Conservation (phyloP, 2,888 invertebrate species). For the Acrobasis consociella region DNA sequence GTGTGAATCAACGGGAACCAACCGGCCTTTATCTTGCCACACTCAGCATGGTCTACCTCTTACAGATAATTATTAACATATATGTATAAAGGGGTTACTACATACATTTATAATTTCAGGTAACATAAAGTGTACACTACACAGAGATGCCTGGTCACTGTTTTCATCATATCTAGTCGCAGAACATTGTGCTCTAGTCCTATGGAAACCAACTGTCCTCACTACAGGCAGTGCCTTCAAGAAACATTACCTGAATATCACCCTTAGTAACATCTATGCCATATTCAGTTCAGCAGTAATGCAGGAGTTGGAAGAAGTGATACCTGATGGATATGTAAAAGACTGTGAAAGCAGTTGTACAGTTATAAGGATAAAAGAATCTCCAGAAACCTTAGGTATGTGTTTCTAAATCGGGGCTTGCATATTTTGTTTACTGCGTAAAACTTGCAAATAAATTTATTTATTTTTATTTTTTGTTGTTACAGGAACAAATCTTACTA, state of each 20-base stretch:
- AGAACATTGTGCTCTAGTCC: conserved; percentile 65
- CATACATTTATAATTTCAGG: conserved; percentile 43
- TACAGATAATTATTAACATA: neutral
- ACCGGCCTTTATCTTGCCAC: too few relatives aligned
- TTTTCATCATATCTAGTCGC: conserved; percentile 70
- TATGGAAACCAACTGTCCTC: conserved; percentile 71
- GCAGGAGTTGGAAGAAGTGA: conserved; percentile 42
- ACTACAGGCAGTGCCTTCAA: conserved; percentile 73
- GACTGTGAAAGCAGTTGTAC: conserved; percentile 58
- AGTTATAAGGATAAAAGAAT: conserved; percentile 56
- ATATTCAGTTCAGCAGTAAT: conserved; percentile 65
- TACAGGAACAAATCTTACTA: conserved; percentile 49
- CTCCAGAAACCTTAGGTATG: conserved; percentile 50
- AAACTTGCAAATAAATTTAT: too few relatives aligned
- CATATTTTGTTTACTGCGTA: too few relatives aligned
- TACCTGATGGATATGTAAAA: conserved; percentile 59
- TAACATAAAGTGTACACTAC: conserved; percentile 72
- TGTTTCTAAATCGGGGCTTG: neutral
- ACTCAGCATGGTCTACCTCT: too few relatives aligned
- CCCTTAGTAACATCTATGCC: conserved; percentile 67
- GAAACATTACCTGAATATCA: conserved; percentile 74
- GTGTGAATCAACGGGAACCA: too few relatives aligned
- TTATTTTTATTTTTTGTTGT: conserved; percentile 32
- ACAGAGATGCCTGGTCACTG: conserved; percentile 74
- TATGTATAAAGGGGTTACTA: neutral